These are phyloP conservation scores for Sprattus sprattus DNA, from an alignment of 2,113 vertebrate species.

Conservation along the genomic window DNA sequence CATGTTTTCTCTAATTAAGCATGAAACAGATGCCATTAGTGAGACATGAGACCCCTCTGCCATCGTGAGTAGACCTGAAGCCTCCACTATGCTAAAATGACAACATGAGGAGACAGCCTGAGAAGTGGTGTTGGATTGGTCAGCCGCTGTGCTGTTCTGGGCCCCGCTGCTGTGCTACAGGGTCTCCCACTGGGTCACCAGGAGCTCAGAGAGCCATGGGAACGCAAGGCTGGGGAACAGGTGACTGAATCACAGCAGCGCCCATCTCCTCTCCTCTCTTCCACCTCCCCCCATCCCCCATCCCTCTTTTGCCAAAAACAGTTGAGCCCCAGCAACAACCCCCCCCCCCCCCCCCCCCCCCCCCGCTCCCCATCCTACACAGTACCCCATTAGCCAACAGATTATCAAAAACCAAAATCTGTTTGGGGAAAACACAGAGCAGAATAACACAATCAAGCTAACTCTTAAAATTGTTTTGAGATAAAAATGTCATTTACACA, in stretches of 20 bases:
- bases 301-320: not conserved
- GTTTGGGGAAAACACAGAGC: not conserved
- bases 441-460: not conserved
- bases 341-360: too few species aligned
- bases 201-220: slow-evolving; percentile 63
- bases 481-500: not conserved
- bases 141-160: not conserved
- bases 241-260: slow-evolving; percentile 67
- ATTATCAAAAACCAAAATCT: not conserved
- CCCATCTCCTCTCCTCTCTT: slow-evolving; percentile 45
- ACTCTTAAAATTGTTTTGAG: not conserved
- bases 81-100: not conserved
- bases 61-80: not conserved
- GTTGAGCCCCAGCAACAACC: not conserved
- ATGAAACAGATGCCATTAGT: slow-evolving; percentile 12
- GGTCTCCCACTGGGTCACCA: not conserved
- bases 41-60: not conserved
- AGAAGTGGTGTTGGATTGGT: not conserved
- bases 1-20: not conserved
- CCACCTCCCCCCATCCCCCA: slow-evolving; percentile 53
- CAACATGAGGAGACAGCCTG: not conserved
- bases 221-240: slow-evolving; percentile 69
- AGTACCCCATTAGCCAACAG: not conserved
- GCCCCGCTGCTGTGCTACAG: not conserved
- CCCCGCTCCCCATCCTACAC: not conserved